Evolutionary conservation across 1,140 invertebrate genomes (phyloP).

Genomic region (Bombyx mori): DNA sequence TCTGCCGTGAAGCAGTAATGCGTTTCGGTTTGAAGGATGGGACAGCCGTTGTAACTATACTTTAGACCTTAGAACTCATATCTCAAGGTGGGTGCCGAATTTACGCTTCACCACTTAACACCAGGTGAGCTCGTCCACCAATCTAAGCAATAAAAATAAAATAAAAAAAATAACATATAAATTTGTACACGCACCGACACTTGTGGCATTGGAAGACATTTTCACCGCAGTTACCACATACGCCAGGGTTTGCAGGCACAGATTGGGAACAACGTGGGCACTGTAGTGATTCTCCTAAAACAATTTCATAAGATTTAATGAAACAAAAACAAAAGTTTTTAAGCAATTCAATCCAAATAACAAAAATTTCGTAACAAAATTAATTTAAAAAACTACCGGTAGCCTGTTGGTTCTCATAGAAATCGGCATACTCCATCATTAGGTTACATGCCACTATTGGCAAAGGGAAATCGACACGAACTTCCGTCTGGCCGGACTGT

Average conservation of each 20-base stretch:
- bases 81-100: too few species aligned
- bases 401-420: slow-evolving; percentile 91
- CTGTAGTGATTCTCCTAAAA: slow-evolving; percentile 90
- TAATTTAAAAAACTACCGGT: slow-evolving; percentile 43
- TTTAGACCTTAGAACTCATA: too few species aligned
- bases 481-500: slow-evolving; percentile 92
- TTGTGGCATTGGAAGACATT: slow-evolving; percentile 99
- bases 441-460: slow-evolving; percentile 98
- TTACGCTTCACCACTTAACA: too few species aligned
- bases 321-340: slow-evolving; percentile 14
- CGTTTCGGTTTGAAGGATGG: too few species aligned
- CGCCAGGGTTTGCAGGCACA: slow-evolving; percentile 96
- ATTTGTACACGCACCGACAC: slow-evolving; percentile 78
- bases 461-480: slow-evolving; percentile 94
- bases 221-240: slow-evolving; percentile 97
- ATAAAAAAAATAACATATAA: too few species aligned
- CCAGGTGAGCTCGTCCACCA: too few species aligned
- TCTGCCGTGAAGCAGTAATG: too few species aligned
- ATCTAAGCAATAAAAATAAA: neutral
- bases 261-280: slow-evolving; percentile 96
- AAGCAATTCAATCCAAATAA: slow-evolving; percentile 1
- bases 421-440: slow-evolving; percentile 99
- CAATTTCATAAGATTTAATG: too few species aligned
- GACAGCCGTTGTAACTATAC: too few species aligned
- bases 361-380: neutral